Evolutionary conservation across 2,888 invertebrate species (phyloP).

Genomic region (Mimumesa dahlbomi): DNA sequence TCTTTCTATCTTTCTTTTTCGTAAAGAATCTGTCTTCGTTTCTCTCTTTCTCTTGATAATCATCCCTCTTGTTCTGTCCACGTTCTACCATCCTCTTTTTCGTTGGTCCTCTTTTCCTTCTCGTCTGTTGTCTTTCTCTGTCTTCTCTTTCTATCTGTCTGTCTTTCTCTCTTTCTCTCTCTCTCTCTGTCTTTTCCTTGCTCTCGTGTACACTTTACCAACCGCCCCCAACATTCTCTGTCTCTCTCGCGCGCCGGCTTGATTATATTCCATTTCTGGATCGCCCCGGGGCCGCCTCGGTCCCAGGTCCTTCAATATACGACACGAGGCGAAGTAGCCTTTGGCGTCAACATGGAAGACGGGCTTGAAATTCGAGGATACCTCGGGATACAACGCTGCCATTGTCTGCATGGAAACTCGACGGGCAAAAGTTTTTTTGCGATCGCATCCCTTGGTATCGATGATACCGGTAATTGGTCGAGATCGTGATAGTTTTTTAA

Average conservation of each 20-base stretch:
- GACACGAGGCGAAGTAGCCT: constrained; percentile 73
- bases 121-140: neutral
- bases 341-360: constrained; percentile 74
- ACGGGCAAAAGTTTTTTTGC: constrained; percentile 28
- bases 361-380: constrained; percentile 74
- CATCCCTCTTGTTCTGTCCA: neutral
- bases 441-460: neutral
- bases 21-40: neutral
- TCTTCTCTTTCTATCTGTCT: too few species aligned
- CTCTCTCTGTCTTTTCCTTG: neutral
- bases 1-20: neutral
- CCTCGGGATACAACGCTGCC: constrained; percentile 25
- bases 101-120: neutral
- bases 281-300: constrained; percentile 67
- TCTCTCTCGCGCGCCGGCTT: constrained; percentile 61
- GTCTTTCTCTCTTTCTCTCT: constrained; percentile 10
- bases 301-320: constrained; percentile 68
- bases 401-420: constrained; percentile 40
- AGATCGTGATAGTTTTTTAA: neutral
- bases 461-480: neutral
- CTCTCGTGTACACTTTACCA: constrained; percentile 44
- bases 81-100: neutral
- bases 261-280: constrained; percentile 80
- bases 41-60: neutral
- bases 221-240: constrained; percentile 28